phyloP scores from a whole-genome alignment of 2,888 invertebrate species.

The Philonicus albiceps region DNA sequence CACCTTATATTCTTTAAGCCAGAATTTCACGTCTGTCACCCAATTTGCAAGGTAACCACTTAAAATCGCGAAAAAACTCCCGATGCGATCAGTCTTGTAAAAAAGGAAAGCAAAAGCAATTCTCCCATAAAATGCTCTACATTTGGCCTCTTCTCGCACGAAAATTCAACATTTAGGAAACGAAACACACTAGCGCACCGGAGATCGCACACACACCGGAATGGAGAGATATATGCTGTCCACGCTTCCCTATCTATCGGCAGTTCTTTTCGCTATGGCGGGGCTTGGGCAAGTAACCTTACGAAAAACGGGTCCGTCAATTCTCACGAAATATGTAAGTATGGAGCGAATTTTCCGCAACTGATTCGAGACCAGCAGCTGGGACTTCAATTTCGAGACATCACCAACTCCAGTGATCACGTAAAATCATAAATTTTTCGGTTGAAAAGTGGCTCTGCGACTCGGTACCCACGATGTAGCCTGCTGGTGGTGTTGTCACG shows the following conservation, averaged over 20 bases:
- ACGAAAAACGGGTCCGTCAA: conserved; percentile 59
- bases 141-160: neutral
- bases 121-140: neutral
- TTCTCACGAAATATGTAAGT: conserved; percentile 63
- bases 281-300: conserved; percentile 68
- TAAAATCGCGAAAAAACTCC: neutral
- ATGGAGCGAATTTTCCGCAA: conserved; percentile 47
- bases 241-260: neutral
- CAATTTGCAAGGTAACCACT: neutral
- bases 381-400: neutral
- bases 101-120: neutral
- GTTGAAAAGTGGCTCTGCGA: neutral
- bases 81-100: neutral
- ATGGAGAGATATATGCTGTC: neutral
- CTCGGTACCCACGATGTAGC: neutral
- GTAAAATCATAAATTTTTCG: neutral
- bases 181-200: neutral
- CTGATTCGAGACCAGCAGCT: neutral
- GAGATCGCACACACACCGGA: neutral
- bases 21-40: neutral
- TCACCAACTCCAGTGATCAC: neutral
- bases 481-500: neutral
- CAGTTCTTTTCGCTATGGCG: conserved; percentile 65
- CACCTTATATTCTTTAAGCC: too few species aligned
- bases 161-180: neutral